Conservation (phyloP, 2,797 vertebrate species). For the Danio aesculapii region DNA sequence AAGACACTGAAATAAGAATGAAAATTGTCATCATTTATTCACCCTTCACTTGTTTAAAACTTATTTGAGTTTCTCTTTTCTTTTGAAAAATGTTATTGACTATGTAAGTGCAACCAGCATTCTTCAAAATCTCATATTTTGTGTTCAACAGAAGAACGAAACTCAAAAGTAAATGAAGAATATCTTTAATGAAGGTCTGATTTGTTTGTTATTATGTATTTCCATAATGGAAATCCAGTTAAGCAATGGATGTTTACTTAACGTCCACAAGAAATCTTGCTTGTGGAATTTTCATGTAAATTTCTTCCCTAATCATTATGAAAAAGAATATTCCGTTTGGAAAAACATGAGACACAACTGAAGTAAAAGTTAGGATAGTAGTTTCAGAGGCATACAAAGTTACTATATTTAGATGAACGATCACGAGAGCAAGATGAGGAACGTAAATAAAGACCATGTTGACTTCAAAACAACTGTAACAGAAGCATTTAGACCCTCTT, state of each 20-base stretch:
- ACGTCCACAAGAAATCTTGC: not conserved
- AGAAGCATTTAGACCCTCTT: slow-evolving; percentile 1
- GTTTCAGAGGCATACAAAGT: not conserved
- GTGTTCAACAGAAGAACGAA: too few relatives aligned
- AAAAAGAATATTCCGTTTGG: not conserved
- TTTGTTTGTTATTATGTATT: not conserved
- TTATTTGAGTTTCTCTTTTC: too few relatives aligned
- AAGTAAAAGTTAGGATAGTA: not conserved
- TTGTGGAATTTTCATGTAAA: not conserved
- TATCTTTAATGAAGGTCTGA: not conserved
- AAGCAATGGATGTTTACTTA: not conserved
- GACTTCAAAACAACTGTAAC: slow-evolving; percentile 18
- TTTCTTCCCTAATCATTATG: not conserved
- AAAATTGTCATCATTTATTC: too few relatives aligned
- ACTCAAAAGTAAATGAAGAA: too few relatives aligned
- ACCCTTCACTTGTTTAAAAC: too few relatives aligned
- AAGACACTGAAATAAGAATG: not conserved
- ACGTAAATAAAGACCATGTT: not conserved
- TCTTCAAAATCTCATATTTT: too few relatives aligned
- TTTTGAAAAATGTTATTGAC: too few relatives aligned
- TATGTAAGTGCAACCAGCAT: too few relatives aligned
- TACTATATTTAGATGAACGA: not conserved
- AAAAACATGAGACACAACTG: not conserved
- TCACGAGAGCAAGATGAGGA: not conserved
- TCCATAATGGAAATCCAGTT: not conserved